Percentiles rank a stretch among this genome's conserved stretches.
phyloP scores from a whole-genome alignment of 2,888 invertebrate species.

The Erpobdella octoculata region DNA sequence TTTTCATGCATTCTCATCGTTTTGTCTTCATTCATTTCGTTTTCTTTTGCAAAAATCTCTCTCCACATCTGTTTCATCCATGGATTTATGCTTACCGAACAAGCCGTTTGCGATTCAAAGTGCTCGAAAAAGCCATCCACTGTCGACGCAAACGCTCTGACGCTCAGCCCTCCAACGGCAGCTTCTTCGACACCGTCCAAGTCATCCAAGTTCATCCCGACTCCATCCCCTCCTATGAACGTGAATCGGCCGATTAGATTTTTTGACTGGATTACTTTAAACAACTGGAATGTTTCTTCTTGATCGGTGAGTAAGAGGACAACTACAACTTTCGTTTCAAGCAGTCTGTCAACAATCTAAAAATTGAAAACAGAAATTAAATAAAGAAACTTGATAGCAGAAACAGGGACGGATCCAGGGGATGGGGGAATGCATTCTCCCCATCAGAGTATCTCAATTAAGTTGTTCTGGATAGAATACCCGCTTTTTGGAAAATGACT shows the following conservation, averaged over 20 bases:
- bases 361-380: no score
- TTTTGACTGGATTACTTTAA: conserved; percentile 37
- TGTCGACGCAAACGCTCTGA: conserved; percentile 30
- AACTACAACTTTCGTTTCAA: conserved; percentile 37
- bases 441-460: no score
- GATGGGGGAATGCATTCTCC: no score
- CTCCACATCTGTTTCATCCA: conserved; percentile 45
- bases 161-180: conserved; percentile 39
- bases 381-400: no score
- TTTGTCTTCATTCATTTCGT: background rate
- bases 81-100: conserved; percentile 37
- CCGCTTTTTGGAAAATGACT: no score
- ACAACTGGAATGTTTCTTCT: conserved; percentile 39
- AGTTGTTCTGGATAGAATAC: no score
- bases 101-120: conserved; percentile 39
- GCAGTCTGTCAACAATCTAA: background rate
- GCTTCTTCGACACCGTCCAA: conserved; percentile 37
- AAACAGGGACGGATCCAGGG: no score
- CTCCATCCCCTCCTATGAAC: conserved; percentile 46
- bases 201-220: conserved; percentile 37
- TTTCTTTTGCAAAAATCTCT: conserved; percentile 34
- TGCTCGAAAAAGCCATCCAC: conserved; percentile 37
- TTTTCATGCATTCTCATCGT: background rate
- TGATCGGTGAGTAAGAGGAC: conserved; percentile 44
- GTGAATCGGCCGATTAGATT: conserved; percentile 41